These are phyloP conservation scores for Tetrao urogallus DNA, from an alignment of 2,113 vertebrate species.

Conservation along the genomic window DNA sequence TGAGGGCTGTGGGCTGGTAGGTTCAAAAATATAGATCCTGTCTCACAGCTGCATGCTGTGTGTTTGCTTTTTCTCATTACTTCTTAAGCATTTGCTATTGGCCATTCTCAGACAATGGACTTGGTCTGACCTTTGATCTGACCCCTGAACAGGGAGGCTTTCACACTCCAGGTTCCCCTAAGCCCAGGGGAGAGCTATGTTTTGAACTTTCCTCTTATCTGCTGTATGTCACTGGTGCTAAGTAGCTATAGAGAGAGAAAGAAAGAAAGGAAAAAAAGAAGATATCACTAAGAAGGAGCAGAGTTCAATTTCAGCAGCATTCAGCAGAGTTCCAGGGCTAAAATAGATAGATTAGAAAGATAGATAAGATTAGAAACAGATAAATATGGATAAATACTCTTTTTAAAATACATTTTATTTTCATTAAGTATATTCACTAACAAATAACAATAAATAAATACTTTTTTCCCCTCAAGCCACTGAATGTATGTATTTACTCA, in stretches of 20 bases:
- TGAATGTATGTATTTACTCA: slow-evolving; percentile 1
- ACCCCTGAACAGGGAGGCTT: not conserved
- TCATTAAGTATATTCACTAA: not conserved
- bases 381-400: not conserved
- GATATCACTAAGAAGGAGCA: not conserved
- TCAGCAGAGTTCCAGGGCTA: not conserved
- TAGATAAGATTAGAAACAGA: not conserved
- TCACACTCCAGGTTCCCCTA: not conserved
- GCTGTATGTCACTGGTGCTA: not conserved
- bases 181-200: not conserved
- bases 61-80: not conserved
- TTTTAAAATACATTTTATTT: not conserved
- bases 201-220: not conserved
- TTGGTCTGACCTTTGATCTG: not conserved
- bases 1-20: not conserved
- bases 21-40: not conserved
- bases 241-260: not conserved
- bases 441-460: not conserved
- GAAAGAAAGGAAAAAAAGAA: not conserved
- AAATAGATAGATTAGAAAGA: too few species aligned
- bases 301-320: not conserved
- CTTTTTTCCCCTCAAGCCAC: not conserved
- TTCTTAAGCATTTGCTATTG: not conserved
- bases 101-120: not conserved
- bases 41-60: rapidly evolving